These are phyloP conservation scores for Megalops atlanticus DNA, from an alignment of 2,113 vertebrate genomes.

Conservation along the genomic window DNA sequence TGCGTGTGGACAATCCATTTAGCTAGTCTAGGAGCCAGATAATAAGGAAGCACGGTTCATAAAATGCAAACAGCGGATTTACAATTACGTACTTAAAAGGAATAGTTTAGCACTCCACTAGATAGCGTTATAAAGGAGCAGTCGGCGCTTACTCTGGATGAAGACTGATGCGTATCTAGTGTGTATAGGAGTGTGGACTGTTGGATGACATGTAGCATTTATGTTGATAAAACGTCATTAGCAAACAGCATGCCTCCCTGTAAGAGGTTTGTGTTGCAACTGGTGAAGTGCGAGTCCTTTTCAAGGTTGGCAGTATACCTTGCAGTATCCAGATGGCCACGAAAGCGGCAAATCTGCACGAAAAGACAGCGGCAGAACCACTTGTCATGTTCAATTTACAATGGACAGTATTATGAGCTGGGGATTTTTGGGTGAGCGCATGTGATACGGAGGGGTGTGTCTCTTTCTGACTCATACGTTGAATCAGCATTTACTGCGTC, in stretches of 20 bases:
- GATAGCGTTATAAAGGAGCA: no score
- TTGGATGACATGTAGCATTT: background rate
- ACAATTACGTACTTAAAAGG: no score
- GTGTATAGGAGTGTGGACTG: background rate
- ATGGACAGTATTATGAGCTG: slow-evolving; percentile 28
- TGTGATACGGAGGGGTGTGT: slow-evolving; percentile 25
- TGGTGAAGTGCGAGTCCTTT: slow-evolving; percentile 35
- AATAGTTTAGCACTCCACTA: background rate
- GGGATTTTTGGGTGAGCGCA: background rate
- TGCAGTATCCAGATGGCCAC: background rate
- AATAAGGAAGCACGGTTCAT: no score
- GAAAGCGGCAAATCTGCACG: slow-evolving; percentile 16
- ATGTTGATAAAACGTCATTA: background rate
- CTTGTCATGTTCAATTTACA: slow-evolving; percentile 38
- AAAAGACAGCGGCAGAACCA: slow-evolving; percentile 39
- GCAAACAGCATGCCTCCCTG: background rate
- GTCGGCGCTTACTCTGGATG: no score
- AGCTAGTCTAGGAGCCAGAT: no score
- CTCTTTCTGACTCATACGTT: slow-evolving; percentile 8
- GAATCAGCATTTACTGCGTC: slow-evolving; percentile 13
- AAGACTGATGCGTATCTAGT: background rate
- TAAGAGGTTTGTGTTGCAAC: background rate
- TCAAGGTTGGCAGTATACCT: slow-evolving; percentile 57
- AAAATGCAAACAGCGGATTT: no score
- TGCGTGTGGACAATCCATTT: background rate